phyloP scores from a whole-genome alignment of 2,888 invertebrate genomes.

The Leptinotarsa rubiginosa region DNA sequence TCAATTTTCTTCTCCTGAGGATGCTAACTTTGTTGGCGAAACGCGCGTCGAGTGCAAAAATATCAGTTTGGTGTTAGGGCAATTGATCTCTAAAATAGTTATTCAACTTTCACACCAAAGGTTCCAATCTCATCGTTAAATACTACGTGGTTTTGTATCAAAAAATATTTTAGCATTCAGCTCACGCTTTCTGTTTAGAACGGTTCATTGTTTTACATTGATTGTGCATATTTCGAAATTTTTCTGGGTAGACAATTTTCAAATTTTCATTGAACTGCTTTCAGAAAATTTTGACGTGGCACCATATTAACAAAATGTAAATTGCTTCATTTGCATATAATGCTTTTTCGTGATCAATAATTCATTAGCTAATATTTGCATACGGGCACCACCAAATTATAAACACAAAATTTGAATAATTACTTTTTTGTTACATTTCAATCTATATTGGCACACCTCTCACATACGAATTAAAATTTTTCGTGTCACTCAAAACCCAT shows the following conservation, averaged over 20 bases:
- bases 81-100: no score
- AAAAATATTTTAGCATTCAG: no score
- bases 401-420: slow-evolving; percentile 2
- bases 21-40: no score
- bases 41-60: no score
- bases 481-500: not conserved
- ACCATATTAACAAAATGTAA: not conserved
- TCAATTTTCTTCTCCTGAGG: no score
- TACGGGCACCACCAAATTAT: slow-evolving; percentile 9
- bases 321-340: slow-evolving; percentile 14
- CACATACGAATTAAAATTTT: not conserved
- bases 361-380: slow-evolving; percentile 11
- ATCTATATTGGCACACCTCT: slow-evolving; percentile 12
- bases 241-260: slow-evolving; percentile 9
- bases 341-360: slow-evolving; percentile 8
- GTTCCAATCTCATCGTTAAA: no score
- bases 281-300: not conserved
- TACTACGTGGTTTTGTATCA: no score
- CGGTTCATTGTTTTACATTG: no score
- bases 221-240: not conserved
- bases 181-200: no score
- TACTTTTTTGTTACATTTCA: not conserved
- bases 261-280: slow-evolving; percentile 9
- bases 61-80: no score
- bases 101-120: no score